Percentiles rank a stretch among this genome's conserved stretches.
These are phyloP conservation scores for Buathra laborator DNA, from an alignment of 2,888 invertebrate species.

Conservation along the genomic window DNA sequence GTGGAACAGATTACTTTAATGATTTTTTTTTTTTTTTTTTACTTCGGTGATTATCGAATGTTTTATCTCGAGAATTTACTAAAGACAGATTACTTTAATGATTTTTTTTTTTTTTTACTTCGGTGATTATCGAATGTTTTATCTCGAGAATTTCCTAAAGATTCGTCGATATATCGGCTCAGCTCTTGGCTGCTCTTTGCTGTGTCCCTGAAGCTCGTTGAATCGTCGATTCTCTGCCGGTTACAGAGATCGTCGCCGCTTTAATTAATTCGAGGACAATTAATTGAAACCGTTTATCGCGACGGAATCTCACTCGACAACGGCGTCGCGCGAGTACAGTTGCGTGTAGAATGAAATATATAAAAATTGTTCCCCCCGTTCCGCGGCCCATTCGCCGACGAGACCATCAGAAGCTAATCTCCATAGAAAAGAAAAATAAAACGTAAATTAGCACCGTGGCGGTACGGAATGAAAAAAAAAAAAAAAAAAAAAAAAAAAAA, in stretches of 20 bases:
- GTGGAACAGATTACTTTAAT: slow-evolving; percentile 10
- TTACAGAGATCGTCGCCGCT: slow-evolving; percentile 61
- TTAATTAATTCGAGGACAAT: slow-evolving; percentile 77
- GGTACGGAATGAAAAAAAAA: slow-evolving; percentile 27
- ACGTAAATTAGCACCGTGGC: not conserved
- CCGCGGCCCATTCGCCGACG: not conserved
- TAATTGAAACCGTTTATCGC: slow-evolving; percentile 74
- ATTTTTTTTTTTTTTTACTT: not conserved
- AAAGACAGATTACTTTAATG: not conserved
- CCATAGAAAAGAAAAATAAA: slow-evolving; percentile 14
- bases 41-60: not conserved
- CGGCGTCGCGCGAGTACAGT: not conserved
- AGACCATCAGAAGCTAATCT: slow-evolving; percentile 31
- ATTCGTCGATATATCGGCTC: not conserved
- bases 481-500: slow-evolving; percentile 35
- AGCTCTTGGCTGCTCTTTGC: not conserved
- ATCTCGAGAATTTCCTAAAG: not conserved
- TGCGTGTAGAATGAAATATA: slow-evolving; percentile 22
- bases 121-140: too few species aligned
- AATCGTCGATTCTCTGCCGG: slow-evolving; percentile 64
- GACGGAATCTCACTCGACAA: slow-evolving; percentile 62
- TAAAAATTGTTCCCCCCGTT: not conserved
- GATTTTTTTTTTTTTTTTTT: not conserved
- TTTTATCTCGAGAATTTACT: not conserved
- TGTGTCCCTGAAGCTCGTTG: slow-evolving; percentile 2